Evolutionary conservation across 2,888 invertebrate genomes (phyloP).

Genomic region (Drosophila mettleri): DNA sequence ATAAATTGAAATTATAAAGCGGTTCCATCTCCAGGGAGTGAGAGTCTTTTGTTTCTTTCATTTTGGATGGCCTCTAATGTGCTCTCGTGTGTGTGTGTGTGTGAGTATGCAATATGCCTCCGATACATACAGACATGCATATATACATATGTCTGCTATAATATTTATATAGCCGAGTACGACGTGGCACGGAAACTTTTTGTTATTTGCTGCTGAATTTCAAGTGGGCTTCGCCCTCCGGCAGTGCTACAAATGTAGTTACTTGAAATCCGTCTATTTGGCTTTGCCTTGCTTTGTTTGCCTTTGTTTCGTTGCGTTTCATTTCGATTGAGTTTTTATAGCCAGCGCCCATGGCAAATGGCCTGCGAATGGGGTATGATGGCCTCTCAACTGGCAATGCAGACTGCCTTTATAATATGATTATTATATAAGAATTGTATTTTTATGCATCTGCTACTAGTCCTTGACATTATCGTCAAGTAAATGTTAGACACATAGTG

Average conservation of each 20-base stretch:
- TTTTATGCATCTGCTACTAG: background rate
- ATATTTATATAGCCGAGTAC: conserved; percentile 36
- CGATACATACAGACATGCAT: background rate
- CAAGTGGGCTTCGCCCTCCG: conserved; percentile 51
- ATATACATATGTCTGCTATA: background rate
- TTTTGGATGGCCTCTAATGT: background rate
- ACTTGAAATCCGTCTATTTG: conserved; percentile 55
- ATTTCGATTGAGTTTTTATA: conserved; percentile 10
- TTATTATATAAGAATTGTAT: background rate
- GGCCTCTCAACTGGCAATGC: background rate
- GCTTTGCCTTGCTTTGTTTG: conserved; percentile 16
- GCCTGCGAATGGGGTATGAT: background rate
- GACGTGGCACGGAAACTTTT: conserved; percentile 25
- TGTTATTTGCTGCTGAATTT: conserved; percentile 48
- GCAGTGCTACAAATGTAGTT: conserved; percentile 53
- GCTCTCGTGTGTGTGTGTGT: conserved; percentile 1
- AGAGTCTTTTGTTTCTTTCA: conserved; percentile 2
- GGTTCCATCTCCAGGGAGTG: background rate
- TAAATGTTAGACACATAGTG: no score
- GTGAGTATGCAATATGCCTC: background rate
- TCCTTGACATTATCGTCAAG: no score
- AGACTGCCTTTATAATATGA: no score
- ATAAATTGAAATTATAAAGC: conserved; percentile 7
- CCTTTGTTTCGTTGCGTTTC: conserved; percentile 6
- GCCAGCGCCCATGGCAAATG: background rate